Conservation (phyloP, 1,140 invertebrate genomes). For the Piezodorus guildinii region DNA sequence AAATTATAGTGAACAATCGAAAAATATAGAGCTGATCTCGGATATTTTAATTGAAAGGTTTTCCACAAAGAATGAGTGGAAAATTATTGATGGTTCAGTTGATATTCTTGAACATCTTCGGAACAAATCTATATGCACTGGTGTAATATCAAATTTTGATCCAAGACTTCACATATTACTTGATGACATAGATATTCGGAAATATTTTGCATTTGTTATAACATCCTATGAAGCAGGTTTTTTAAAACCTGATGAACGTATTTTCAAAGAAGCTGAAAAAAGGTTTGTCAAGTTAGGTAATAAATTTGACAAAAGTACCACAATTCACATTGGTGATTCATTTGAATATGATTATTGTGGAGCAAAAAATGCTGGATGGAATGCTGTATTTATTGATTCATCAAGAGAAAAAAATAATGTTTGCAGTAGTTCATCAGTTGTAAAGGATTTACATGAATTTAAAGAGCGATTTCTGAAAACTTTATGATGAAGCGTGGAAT, state of each 20-base stretch:
- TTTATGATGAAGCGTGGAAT: too few species aligned
- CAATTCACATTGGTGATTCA: conserved; percentile 73
- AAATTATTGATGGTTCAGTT: conserved; percentile 47
- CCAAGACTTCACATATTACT: conserved; percentile 59
- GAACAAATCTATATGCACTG: conserved; percentile 42
- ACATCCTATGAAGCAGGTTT: conserved; percentile 59
- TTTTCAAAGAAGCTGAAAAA: conserved; percentile 54
- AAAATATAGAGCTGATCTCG: conserved; percentile 26
- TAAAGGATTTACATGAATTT: background rate
- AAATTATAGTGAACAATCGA: background rate
- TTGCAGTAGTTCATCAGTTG: background rate
- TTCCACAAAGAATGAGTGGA: conserved; percentile 56
- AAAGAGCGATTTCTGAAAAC: background rate
- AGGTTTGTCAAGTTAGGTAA: conserved; percentile 34
- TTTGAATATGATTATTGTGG: conserved; percentile 61
- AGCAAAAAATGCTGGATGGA: conserved; percentile 60
- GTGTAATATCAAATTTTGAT: conserved; percentile 83
- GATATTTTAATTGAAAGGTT: conserved; percentile 47
- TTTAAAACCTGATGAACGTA: conserved; percentile 60
- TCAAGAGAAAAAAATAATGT: background rate
- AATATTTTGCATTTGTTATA: conserved; percentile 68
- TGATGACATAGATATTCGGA: conserved; percentile 44
- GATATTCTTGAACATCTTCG: conserved; percentile 49
- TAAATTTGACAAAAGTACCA: conserved; percentile 43
- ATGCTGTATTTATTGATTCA: conserved; percentile 42